Base-by-base conservation (phyloP, 2,797 vertebrate species). In the Bovichtus diacanthus region DNA sequence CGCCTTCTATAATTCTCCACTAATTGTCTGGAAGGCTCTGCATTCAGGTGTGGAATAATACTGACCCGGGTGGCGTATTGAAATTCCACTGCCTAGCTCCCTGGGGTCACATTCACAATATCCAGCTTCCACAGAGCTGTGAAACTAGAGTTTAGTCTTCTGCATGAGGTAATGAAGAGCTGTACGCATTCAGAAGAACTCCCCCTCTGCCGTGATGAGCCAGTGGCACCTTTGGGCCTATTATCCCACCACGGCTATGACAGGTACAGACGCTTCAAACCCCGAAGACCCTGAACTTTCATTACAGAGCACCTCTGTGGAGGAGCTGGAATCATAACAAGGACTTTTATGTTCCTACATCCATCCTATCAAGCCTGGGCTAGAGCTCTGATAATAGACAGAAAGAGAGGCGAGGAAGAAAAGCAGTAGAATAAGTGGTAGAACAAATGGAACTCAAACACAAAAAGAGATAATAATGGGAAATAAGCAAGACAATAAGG, bases 11-110 rank as follows among this genome's bases (percentile, higher is more conserved):
- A 93, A 93, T 93, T 93, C 90, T 78, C 78, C 87, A 76, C 94
- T 95, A 95, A 95, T 94, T 95, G 92, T 94, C 91, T 91, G 83
- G 88, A 89, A 93, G 92, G 90, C 85, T 85, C 90, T 64, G 90
- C 84, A 90, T 93, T 94, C 91, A 94, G 90, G 90, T 91, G 89
- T 88, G 88, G 91, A 94, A 92, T 92, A 91, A 93, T 91, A 91
- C 88, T 75, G 85, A 81, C 90, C 80, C n/a, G 72, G 70, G 74
- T 80, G 84, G 84, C 51, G 58, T 84, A 86, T 87, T 93, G 92
- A 92, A 92, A 94, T 93, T 92, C 91, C 63, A 46, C 82, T 23
- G 56, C 82, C 56, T 47, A 18, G 54, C 84, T 93, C 93, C 92
- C 89, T 3, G 70, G 89, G 92, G 92, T 92, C 88, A 83, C 83